Evolutionary conservation across 1,140 invertebrate genomes (phyloP).

Genomic region (Arctopsyche grandis): DNA sequence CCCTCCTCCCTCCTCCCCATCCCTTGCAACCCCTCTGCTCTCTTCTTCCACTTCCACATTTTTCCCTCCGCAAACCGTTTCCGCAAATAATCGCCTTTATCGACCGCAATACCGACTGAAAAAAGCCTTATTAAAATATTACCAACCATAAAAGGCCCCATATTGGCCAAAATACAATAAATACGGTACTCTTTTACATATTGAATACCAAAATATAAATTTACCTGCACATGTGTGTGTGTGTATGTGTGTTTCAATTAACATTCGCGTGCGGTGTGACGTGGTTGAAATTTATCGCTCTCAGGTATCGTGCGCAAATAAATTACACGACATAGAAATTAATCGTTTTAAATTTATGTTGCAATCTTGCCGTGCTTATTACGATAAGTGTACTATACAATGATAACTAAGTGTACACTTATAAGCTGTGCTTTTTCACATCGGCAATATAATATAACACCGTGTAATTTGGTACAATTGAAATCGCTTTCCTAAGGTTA

Average conservation of each 20-base stretch:
- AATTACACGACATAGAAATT: slow-evolving; percentile 13
- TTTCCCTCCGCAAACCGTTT: slow-evolving; percentile 21
- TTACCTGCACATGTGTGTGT: background rate
- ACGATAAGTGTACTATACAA: too few species aligned
- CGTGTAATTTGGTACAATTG: too few species aligned
- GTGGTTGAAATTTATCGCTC: slow-evolving; percentile 1
- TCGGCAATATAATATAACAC: too few species aligned
- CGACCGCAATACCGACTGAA: slow-evolving; percentile 26
- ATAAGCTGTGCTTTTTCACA: too few species aligned
- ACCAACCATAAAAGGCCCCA: background rate
- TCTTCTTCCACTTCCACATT: slow-evolving; percentile 7
- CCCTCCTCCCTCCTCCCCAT: background rate
- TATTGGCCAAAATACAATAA: background rate
- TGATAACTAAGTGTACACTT: too few species aligned
- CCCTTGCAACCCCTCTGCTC: background rate
- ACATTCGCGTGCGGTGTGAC: background rate
- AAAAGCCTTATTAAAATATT: slow-evolving; percentile 37
- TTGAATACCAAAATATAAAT: background rate
- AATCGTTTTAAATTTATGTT: background rate
- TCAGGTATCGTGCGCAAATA: slow-evolving; percentile 10
- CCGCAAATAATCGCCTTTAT: slow-evolving; percentile 43
- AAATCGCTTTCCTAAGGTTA: too few species aligned
- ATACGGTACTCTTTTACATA: background rate
- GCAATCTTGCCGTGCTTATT: background rate
- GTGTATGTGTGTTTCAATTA: background rate